Base-by-base conservation (phyloP, 2,888 invertebrate genomes). In the Eupithecia tripunctaria region DNA sequence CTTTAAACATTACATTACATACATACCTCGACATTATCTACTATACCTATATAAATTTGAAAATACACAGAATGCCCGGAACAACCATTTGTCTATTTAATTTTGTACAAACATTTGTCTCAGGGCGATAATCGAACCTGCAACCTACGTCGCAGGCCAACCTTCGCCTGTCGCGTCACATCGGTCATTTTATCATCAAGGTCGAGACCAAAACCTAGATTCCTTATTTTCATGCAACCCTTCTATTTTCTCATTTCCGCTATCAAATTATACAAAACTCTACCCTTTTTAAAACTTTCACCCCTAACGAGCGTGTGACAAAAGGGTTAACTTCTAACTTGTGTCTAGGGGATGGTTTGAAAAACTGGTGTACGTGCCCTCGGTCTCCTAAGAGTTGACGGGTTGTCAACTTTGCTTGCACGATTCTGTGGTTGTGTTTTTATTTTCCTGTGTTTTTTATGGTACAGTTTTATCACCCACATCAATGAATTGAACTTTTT, bases 271-370 rank as follows among this genome's bases (percentile, higher is more conserved):
- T 67, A 62, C 63, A 18, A 70, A 73, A 70, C 32, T 67, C 65
- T 29, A 67, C 72, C 67, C 70, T 72, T 72, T 72, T 69, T 72
- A 71, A 72, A 79, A 79, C 74, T 79, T 76, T 75, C 59, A 75
- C 72, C 75, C 74, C 76, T 78, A 78, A 72, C 77, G 79, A 80
- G 74, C 66, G 69, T 71, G 73, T 73, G 79, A 78, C 78, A 78
- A 81, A 79, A 77, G 81, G 81, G 81, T 79, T 81, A 81, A 76
- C 79, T 56, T 78, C 70, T 71, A 75, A 77, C 76, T 78, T 74
- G 63, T 60, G 78, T 72, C 77, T 75, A 38, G 77, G 78, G 79
- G 72, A 76, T 65, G 75, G 43, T 75, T 65, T 70, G 74, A 75
- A 77, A 76, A 76, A 79, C 72, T 68, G 73, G n/a, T 29, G 65